phyloP scores from a whole-genome alignment of 2,888 invertebrate species.

The Drosophila seclusa region DNA sequence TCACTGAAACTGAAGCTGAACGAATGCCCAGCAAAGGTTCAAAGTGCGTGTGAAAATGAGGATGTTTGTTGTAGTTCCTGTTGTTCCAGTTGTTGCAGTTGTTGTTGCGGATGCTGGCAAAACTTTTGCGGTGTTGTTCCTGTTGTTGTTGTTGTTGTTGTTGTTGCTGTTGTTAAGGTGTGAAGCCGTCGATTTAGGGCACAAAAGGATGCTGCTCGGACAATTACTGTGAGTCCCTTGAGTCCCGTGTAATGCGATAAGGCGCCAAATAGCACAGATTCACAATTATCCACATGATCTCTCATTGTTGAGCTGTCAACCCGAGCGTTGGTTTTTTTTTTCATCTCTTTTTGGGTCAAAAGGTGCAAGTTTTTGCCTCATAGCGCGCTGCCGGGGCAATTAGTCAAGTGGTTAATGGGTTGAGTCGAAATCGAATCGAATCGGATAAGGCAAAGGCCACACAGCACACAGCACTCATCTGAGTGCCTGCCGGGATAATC shows the following conservation, averaged over 20 bases:
- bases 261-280: conserved; percentile 56
- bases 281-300: conserved; percentile 64
- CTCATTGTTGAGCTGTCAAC: conserved; percentile 52
- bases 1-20: conserved; percentile 23
- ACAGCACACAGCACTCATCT: conserved; percentile 8
- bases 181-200: conserved; percentile 64
- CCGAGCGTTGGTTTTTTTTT: neutral
- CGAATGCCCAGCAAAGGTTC: conserved; percentile 56
- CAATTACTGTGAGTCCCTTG: conserved; percentile 35
- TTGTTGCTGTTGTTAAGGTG: conserved; percentile 48
- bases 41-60: conserved; percentile 81
- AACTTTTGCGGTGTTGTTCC: conserved; percentile 64
- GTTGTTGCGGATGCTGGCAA: conserved; percentile 62
- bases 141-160: neutral
- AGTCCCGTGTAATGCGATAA: conserved; percentile 71
- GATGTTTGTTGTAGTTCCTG: conserved; percentile 63
- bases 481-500: conserved; percentile 30
- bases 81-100: conserved; percentile 36
- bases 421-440: conserved; percentile 56
- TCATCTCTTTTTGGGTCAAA: conserved; percentile 65
- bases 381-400: conserved; percentile 52
- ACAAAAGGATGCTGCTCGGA: conserved; percentile 57
- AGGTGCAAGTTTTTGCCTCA: conserved; percentile 36
- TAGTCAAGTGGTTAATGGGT: conserved; percentile 81
- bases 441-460: conserved; percentile 55